Percentiles rank a stretch among this genome's conserved stretches.
Conservation (phyloP, 1,140 invertebrate species). For the Hydropsyche tenuis region DNA sequence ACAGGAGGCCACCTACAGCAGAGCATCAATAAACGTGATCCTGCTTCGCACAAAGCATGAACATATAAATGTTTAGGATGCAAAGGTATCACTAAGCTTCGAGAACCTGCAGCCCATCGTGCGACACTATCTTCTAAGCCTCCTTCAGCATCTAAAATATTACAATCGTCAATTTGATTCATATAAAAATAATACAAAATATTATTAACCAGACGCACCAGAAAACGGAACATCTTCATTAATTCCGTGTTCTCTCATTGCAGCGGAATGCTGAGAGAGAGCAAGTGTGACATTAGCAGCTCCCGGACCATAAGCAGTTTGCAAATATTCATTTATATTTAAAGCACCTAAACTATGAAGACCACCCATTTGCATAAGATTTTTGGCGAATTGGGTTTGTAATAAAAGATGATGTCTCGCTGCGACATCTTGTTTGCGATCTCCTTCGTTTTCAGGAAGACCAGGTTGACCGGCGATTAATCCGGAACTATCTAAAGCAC, state of each 20-base stretch:
- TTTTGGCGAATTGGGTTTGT: constrained; percentile 60
- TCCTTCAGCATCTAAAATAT: constrained; percentile 21
- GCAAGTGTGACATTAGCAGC: constrained; percentile 53
- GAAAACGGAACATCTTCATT: constrained; percentile 37
- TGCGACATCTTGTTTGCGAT: constrained; percentile 51
- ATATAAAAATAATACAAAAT: background rate
- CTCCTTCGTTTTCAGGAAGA: constrained; percentile 51
- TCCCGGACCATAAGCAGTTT: constrained; percentile 56
- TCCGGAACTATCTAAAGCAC: constrained; percentile 15
- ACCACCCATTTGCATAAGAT: constrained; percentile 58
- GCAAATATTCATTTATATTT: constrained; percentile 61
- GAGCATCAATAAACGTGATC: constrained; percentile 56
- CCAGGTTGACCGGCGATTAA: background rate
- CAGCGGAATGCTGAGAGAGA: constrained; percentile 49
- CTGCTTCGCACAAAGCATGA: constrained; percentile 57
- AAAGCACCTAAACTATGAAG: constrained; percentile 53
- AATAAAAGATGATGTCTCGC: constrained; percentile 52
- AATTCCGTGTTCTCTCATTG: constrained; percentile 13
- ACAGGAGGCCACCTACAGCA: constrained; percentile 53
- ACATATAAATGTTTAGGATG: constrained; percentile 53
- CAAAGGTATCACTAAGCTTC: constrained; percentile 50
- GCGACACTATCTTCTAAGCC: constrained; percentile 37
- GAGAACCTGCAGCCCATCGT: constrained; percentile 50
- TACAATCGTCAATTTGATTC: background rate
- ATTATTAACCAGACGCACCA: constrained; percentile 22